phyloP scores from a whole-genome alignment of 2,888 invertebrate species.

The Nowickia ferox region DNA sequence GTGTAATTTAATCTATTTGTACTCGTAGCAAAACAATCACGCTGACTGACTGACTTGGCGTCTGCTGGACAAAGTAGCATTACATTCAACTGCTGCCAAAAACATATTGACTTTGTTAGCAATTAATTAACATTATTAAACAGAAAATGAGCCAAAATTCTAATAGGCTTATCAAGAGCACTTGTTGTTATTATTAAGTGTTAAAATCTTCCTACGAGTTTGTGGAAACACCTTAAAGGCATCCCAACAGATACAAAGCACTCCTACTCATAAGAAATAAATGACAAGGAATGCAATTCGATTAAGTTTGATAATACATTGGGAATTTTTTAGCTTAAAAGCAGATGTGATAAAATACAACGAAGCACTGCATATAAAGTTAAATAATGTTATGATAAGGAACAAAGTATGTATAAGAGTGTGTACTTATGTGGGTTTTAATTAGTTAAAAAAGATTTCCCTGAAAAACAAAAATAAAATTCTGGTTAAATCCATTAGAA shows the following conservation, averaged over 20 bases:
- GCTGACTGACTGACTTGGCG: not conserved
- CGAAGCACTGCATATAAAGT: not conserved
- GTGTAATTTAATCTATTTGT: not conserved
- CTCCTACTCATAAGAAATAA: not conserved
- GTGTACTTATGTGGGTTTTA: not conserved
- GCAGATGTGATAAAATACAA: not conserved
- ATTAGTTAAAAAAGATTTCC: not conserved
- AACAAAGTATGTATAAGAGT: too few species aligned
- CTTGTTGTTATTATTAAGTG: conserved; percentile 27
- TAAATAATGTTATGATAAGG: not conserved
- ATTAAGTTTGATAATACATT: too few species aligned
- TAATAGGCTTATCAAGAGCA: conserved; percentile 34
- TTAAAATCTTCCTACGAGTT: conserved; percentile 14
- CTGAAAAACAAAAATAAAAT: not conserved
- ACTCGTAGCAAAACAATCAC: not conserved
- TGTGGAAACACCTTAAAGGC: not conserved
- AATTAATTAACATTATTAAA: conserved; percentile 45
- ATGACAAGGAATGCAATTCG: not conserved
- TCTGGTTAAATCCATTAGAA: not conserved
- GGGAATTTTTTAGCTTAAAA: too few species aligned
- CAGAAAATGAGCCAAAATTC: conserved; percentile 37
- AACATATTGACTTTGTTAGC: conserved; percentile 3
- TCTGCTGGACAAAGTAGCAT: not conserved
- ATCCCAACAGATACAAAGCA: not conserved
- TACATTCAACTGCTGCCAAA: not conserved